A percentile compares a stretch with the other conserved stretches of the same genome.
Evolutionary conservation across 2,113 vertebrate genomes (phyloP).

Genomic region (Zonotrichia leucophrys): DNA sequence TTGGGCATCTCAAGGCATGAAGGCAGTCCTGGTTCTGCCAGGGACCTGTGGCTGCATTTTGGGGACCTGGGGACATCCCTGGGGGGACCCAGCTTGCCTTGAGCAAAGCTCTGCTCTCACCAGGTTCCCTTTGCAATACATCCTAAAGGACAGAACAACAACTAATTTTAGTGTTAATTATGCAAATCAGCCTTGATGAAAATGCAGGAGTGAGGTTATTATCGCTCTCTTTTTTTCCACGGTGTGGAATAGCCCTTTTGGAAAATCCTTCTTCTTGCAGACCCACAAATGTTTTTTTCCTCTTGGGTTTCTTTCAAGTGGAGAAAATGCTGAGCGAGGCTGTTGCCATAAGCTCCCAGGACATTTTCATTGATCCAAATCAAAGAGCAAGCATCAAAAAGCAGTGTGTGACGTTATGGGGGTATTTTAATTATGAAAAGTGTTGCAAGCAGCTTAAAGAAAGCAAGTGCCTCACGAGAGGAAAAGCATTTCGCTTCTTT

Average conservation of each 20-base stretch:
- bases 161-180: background rate
- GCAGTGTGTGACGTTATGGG: background rate
- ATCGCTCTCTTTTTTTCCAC: background rate
- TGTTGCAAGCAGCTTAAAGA: background rate
- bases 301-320: conserved; percentile 15
- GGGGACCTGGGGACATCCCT: background rate
- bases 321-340: conserved; percentile 14
- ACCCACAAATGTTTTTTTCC: background rate
- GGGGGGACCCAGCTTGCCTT: rapidly evolving
- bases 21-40: background rate
- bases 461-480: background rate
- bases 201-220: background rate
- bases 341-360: conserved; percentile 14
- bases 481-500: background rate
- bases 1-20: background rate
- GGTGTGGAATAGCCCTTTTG: background rate
- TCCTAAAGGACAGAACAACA: background rate
- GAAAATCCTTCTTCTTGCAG: background rate
- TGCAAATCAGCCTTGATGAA: background rate
- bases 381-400: background rate
- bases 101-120: background rate
- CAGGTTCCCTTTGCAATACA: background rate
- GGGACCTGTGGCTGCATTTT: rapidly evolving
- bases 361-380: conserved; percentile 54
- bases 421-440: conserved; percentile 21